Evolutionary conservation across 2,797 vertebrate genomes (phyloP).

Genomic region (Triplophysa bombifrons): DNA sequence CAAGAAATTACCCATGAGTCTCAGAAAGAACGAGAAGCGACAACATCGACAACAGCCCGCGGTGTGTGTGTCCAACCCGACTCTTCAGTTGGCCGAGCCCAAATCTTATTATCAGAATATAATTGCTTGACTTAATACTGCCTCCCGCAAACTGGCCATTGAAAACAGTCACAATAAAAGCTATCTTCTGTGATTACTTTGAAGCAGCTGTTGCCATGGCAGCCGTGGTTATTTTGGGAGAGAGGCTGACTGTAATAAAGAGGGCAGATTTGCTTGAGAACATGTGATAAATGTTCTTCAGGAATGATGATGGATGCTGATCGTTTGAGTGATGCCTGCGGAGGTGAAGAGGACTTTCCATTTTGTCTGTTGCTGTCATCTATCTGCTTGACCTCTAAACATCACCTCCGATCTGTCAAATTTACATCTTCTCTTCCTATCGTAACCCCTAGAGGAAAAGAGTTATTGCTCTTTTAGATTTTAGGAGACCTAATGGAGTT

Average conservation of each 20-base stretch:
- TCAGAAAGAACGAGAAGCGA: neutral
- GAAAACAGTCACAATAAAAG: constrained; percentile 35
- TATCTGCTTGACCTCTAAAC: neutral
- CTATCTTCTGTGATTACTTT: constrained; percentile 46
- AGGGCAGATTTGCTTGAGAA: constrained; percentile 41
- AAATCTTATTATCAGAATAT: constrained; percentile 46
- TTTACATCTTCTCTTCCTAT: constrained; percentile 4
- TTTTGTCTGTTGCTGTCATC: neutral
- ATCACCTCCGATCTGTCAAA: constrained; percentile 21
- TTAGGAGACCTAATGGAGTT: constrained; percentile 2
- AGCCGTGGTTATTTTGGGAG: constrained; percentile 40
- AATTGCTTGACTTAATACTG: constrained; percentile 48
- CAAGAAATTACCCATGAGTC: neutral
- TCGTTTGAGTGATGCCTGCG: constrained; percentile 25
- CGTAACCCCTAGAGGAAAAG: neutral
- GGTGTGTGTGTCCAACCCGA: constrained; percentile 1
- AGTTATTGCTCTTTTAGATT: constrained; percentile 5
- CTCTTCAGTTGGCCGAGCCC: constrained; percentile 6
- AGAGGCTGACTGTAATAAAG: constrained; percentile 44
- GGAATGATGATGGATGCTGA: constrained; percentile 9
- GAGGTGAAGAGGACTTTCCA: neutral
- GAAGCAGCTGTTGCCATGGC: constrained; percentile 45
- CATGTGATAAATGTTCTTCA: constrained; percentile 32
- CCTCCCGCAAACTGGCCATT: constrained; percentile 45
- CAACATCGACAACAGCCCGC: constrained; percentile 9